Conservation (phyloP, 2,888 invertebrate species). For the Apodemia duryi region DNA sequence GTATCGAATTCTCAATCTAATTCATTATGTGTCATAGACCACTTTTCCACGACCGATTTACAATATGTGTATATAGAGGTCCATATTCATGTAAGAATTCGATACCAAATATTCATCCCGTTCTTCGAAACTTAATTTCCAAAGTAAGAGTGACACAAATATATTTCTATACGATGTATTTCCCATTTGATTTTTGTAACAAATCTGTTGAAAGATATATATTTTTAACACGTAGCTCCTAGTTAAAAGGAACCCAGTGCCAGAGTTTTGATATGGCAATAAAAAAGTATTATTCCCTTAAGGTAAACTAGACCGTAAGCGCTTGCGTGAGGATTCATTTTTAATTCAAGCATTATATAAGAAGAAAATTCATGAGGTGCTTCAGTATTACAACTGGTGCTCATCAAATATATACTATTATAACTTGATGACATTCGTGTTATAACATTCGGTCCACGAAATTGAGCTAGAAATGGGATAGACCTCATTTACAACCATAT, state of each 20-base stretch:
- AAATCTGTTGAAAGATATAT: constrained; percentile 28
- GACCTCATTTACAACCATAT: too few relatives aligned
- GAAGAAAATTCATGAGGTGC: constrained; percentile 41
- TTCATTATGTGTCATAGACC: not conserved
- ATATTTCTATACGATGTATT: constrained; percentile 26
- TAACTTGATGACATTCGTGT: not conserved
- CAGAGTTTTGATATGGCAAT: constrained; percentile 52
- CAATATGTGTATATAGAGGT: not conserved
- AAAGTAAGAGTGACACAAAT: constrained; percentile 26
- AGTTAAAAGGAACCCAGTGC: constrained; percentile 46
- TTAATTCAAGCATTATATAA: constrained; percentile 17
- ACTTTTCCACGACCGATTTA: constrained; percentile 3
- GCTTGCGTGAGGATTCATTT: constrained; percentile 53
- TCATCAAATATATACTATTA: constrained; percentile 31
- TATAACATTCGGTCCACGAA: not conserved
- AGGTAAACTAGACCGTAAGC: constrained; percentile 47
- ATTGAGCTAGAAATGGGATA: not conserved
- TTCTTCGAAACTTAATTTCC: constrained; percentile 10
- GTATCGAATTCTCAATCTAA: constrained; percentile 19
- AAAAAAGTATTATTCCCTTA: constrained; percentile 51
- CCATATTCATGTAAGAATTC: not conserved
- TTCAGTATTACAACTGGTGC: constrained; percentile 59
- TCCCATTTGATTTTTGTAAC: constrained; percentile 16
- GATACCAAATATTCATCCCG: constrained; percentile 2
- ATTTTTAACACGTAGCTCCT: constrained; percentile 63